Conservation (phyloP, 2,888 invertebrate genomes). For the Morpho helenor region DNA sequence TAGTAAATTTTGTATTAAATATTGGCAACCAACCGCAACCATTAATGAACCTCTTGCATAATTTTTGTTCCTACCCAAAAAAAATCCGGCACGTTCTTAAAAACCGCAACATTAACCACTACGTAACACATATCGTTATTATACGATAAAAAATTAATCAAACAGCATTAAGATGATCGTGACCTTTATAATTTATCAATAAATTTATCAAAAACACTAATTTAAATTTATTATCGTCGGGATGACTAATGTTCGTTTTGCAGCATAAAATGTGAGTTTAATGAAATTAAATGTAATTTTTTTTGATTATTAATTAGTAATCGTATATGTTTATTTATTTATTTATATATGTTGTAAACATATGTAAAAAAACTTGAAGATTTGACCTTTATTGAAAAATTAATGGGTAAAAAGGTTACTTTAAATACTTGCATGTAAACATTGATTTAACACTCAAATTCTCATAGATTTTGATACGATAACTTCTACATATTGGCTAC, state of each 20-base stretch:
- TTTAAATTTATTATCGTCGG: constrained; percentile 13
- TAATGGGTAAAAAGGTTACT: too few relatives aligned
- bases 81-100: too few relatives aligned
- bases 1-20: too few relatives aligned
- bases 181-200: constrained; percentile 17
- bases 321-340: constrained; percentile 2
- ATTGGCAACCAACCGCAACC: too few relatives aligned
- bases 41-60: too few relatives aligned
- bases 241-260: constrained; percentile 13
- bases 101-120: background rate
- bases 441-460: too few relatives aligned
- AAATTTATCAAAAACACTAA: constrained; percentile 15
- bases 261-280: constrained; percentile 11
- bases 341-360: too few relatives aligned
- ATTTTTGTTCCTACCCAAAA: too few relatives aligned
- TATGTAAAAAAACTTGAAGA: too few relatives aligned
- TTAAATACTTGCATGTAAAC: too few relatives aligned
- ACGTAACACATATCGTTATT: constrained; percentile 4
- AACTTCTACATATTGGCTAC: too few relatives aligned
- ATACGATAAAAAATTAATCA: constrained; percentile 19
- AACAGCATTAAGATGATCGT: constrained; percentile 13
- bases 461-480: too few relatives aligned
- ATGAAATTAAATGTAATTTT: constrained; percentile 10
- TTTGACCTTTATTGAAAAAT: background rate
- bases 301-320: constrained; percentile 10